phyloP scores from a whole-genome alignment of 2,888 invertebrate species.

The Cataglyphis albicans region DNA sequence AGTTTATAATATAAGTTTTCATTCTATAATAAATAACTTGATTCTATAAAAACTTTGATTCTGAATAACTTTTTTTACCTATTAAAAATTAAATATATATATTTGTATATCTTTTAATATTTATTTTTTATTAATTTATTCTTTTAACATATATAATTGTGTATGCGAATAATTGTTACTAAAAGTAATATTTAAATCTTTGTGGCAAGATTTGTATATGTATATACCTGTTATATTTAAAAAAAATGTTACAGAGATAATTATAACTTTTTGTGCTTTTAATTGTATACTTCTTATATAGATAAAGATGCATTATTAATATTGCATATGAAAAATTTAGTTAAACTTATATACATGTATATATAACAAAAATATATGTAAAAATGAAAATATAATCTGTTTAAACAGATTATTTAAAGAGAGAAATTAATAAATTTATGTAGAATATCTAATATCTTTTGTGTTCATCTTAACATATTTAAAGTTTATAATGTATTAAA shows the following conservation, averaged over 20 bases:
- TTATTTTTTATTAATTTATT: background rate
- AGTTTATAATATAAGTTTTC: conserved; percentile 56
- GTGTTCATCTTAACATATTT: background rate
- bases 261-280: background rate
- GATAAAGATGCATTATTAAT: background rate
- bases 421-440: background rate
- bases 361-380: background rate
- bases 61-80: conserved; percentile 26
- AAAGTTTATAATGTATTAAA: background rate
- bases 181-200: background rate
- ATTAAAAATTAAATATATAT: background rate
- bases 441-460: background rate
- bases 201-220: background rate
- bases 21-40: conserved; percentile 48
- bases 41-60: too few relatives aligned
- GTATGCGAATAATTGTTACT: background rate
- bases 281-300: background rate
- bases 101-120: background rate
- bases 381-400: background rate
- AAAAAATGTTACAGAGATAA: background rate
- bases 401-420: background rate
- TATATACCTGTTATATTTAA: background rate
- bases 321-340: background rate
- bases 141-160: background rate
- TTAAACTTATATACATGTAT: background rate